Conservation (phyloP, 2,797 vertebrate species). For the Labroides dimidiatus region DNA sequence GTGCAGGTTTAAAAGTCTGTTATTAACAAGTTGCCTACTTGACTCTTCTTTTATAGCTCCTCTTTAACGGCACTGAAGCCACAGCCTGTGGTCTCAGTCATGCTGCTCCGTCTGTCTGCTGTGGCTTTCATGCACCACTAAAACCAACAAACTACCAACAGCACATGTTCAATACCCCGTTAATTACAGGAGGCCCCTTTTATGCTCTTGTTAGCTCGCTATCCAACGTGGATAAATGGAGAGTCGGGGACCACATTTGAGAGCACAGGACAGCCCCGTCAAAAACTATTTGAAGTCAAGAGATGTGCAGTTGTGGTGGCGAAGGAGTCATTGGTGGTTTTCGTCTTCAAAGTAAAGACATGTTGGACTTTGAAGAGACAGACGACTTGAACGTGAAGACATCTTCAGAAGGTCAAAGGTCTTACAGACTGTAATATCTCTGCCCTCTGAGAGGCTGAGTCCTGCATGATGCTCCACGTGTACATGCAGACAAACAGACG, state of each 20-base stretch:
- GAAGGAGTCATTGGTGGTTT: slow-evolving; percentile 7
- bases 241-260: slow-evolving; percentile 31
- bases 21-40: slow-evolving; percentile 64
- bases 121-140: slow-evolving; percentile 62
- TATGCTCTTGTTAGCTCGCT: slow-evolving; percentile 70
- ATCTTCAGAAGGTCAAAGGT: slow-evolving; percentile 39
- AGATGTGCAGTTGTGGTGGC: slow-evolving; percentile 17
- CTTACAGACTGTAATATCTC: slow-evolving; percentile 17
- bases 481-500: slow-evolving; percentile 27
- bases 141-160: slow-evolving; percentile 72
- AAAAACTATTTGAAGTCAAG: slow-evolving; percentile 54
- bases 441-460: slow-evolving; percentile 53
- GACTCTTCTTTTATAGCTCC: slow-evolving; percentile 58
- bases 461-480: slow-evolving; percentile 21
- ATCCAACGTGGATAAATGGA: slow-evolving; percentile 47
- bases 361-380: slow-evolving; percentile 34
- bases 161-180: slow-evolving; percentile 65
- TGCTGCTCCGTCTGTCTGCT: slow-evolving; percentile 61
- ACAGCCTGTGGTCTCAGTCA: slow-evolving; percentile 66
- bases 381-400: slow-evolving; percentile 41
- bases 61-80: slow-evolving; percentile 64
- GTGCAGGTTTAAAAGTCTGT: slow-evolving; percentile 54
- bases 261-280: slow-evolving; percentile 8
- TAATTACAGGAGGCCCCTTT: slow-evolving; percentile 70
- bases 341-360: slow-evolving; percentile 39